These are phyloP conservation scores for Empidonax alnorum DNA, from an alignment of 2,113 vertebrate species.

Conservation along the genomic window DNA sequence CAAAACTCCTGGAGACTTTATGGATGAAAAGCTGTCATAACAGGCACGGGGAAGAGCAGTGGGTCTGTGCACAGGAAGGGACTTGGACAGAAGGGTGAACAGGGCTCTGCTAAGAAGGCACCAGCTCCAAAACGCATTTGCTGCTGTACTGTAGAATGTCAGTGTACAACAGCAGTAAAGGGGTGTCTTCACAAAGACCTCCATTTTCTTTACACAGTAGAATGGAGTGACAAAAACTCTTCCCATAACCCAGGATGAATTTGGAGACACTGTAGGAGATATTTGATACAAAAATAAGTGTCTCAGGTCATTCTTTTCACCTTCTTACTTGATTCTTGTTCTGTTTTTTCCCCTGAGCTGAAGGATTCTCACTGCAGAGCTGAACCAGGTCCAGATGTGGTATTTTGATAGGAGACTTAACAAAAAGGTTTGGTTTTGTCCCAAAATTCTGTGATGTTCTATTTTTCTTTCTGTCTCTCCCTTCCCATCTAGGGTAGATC, in stretches of 20 bases:
- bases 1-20: neutral
- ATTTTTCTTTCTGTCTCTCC: neutral
- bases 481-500: neutral
- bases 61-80: neutral
- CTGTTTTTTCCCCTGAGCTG: neutral
- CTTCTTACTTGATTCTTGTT: neutral
- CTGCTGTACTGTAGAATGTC: neutral
- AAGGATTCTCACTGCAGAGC: neutral
- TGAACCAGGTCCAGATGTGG: neutral
- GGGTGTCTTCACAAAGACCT: neutral
- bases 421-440: neutral
- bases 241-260: neutral
- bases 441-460: neutral
- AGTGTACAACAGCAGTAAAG: neutral
- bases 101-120: neutral
- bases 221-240: neutral
- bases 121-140: neutral
- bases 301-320: neutral
- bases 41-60: neutral
- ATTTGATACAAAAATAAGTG: neutral
- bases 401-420: neutral
- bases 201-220: neutral
- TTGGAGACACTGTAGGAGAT: neutral
- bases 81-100: neutral
- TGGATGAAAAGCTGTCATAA: neutral